phyloP scores from a whole-genome alignment of 2,888 invertebrate species.

The Sarcophaga carnaria region DNA sequence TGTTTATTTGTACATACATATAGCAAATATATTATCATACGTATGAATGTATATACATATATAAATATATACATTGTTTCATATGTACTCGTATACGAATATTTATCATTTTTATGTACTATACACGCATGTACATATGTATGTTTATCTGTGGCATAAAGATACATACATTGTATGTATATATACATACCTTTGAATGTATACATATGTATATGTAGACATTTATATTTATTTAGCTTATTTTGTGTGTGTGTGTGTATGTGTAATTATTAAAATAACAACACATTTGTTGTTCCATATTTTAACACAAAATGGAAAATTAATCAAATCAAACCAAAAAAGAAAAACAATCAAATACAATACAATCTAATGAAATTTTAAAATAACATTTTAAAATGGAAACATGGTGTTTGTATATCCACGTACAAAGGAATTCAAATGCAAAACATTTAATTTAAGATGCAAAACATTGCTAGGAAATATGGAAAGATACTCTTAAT shows the following conservation, averaged over 20 bases:
- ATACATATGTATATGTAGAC: neutral
- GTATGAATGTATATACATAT: too few species aligned
- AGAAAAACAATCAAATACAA: neutral
- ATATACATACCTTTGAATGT: neutral
- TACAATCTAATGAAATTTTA: neutral
- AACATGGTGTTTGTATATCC: too few species aligned
- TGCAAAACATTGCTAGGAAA: too few species aligned
- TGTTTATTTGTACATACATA: neutral
- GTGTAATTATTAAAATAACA: neutral
- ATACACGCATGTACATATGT: neutral
- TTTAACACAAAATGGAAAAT: too few species aligned
- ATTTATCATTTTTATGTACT: too few species aligned
- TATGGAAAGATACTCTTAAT: too few species aligned
- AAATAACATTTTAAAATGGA: neutral
- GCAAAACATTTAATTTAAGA: too few species aligned
- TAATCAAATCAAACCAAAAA: too few species aligned
- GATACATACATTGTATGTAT: neutral
- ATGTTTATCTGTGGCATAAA: neutral
- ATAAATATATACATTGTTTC: too few species aligned
- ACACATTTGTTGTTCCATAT: neutral
- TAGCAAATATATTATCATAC: neutral
- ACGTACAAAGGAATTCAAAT: too few species aligned
- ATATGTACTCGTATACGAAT: too few species aligned
- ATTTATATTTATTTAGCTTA: neutral
- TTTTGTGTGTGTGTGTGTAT: neutral